Evolutionary conservation across 2,797 vertebrate species (phyloP), one percentile per base, ranked within the genome.

Genomic region (Urophycis tenuis): DNA sequence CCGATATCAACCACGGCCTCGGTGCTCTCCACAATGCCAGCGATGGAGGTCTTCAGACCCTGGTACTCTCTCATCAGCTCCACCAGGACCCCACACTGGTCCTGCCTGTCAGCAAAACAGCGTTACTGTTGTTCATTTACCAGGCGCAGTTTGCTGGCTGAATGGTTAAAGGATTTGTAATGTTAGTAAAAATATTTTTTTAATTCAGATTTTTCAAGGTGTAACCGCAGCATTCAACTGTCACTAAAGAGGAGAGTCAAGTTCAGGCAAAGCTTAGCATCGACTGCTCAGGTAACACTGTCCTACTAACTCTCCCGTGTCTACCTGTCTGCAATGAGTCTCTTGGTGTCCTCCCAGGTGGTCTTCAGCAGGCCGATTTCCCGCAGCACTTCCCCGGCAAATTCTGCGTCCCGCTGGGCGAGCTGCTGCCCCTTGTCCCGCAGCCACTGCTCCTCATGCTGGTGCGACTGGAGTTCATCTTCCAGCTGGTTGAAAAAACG

Each of bases 401-500:
- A 84, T 71, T 94, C 92, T 32, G 92, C 85, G 75, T 99, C 96
- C 89, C 95, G 96, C 85, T 96, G 93, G 53, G 94, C 95, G 81
- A 99, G 93, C 90, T 97, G 96, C 78, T 95, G 95, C 31, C 95
- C 96, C 89, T 96, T 98, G 83, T 96, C 95, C 89, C 92, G 94
- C 53, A 99, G 88, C 97, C 97, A 98, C 82, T 95, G 95, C 53
- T 96, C 93, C 83, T 99, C 96, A 36, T 98, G 96, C 75, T 98
- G 95, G 73, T 97, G 94, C 29, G 96, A 96, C 89, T 95, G 95
- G 1, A 99, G 22, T 81, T 99, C 97, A 79, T 98, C 96, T 85
- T 99, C 96, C 85, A 99, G 87, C 79, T 98, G 96, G 86, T 95
- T 98, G 83, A 97, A 97, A 85, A 94, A 91, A 79, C 95, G 93